Base-by-base conservation (phyloP, 1,140 invertebrate genomes). In the Aphidius ervi region DNA sequence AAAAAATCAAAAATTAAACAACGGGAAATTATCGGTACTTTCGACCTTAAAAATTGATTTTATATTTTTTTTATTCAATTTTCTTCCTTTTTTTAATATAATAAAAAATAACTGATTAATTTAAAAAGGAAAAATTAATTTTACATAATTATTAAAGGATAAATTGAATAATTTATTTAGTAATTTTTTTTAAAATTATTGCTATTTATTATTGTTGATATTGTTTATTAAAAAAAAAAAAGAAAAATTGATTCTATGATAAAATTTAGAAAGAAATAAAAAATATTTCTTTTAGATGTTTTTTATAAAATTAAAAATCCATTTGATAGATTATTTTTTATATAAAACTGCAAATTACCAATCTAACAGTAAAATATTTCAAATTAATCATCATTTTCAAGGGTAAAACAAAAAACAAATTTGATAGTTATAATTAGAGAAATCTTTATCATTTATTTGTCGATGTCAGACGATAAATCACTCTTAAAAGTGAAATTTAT, bases 361-460 rank as follows among this genome's bases (percentile, higher is more conserved):
- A 9, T 10, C n/a, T 16, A 9, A 8, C 3, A 16, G n/a, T 10
- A 10, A 5, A 6, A 5, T 37, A 43, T 39, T 20, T 48, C 46
- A 48, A 48, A 20, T 48, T 23, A 48, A 48, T 48, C 46, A 48
- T 20, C n/a, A 20, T 47, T 16, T 10, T 47, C 1, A 16, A 47
- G 7, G 20, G 16, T 23, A 47, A n/a, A 23, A 47, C 0, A 47
- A 47, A 47, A n/a, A n/a, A 16, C 3, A 47, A 47, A 31, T 1
- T 31, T 62, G 58, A 66, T 60, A 59, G 46, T 52, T 54, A 54
- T 65, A 68, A 68, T 68, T 68, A 68, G 61, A 66, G 61, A 66
- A 68, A 66, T 68, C 64, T 65, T 67, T 60, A 60, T 64, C 58
- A 66, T 68, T 68, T 64, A 64, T 66, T 63, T 57, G 46, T 50